Conservation (phyloP, 2,888 invertebrate species). For the Drosophila koepferae region DNA sequence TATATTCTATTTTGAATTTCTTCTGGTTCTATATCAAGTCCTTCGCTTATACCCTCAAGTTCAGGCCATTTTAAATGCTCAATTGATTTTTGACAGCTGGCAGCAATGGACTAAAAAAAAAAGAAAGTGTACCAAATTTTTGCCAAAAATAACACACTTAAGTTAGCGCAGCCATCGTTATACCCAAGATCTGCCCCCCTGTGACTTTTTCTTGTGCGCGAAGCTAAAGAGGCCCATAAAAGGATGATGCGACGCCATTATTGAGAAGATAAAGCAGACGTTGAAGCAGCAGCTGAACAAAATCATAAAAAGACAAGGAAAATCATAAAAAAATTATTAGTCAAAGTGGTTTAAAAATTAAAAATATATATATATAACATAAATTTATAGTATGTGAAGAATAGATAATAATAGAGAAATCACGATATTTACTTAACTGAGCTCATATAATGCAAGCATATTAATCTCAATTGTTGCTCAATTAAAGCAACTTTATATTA, state of each 20-base stretch:
- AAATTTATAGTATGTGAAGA: neutral
- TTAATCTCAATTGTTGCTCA: neutral
- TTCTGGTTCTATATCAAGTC: too few relatives aligned
- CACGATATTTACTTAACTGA: neutral
- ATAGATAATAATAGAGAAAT: neutral
- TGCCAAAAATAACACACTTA: neutral
- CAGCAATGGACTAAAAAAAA: neutral
- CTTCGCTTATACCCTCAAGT: too few relatives aligned
- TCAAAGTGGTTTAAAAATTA: neutral
- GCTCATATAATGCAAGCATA: neutral
- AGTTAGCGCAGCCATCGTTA: neutral
- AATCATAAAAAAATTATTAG: too few relatives aligned
- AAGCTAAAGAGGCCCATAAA: neutral
- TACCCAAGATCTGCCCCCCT: neutral
- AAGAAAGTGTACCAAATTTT: neutral
- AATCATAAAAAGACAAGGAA: neutral
- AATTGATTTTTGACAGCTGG: neutral
- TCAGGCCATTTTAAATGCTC: neutral
- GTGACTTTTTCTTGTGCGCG: neutral
- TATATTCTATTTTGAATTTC: too few relatives aligned
- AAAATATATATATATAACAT: neutral
- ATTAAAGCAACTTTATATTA: neutral
- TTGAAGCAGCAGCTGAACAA: neutral
- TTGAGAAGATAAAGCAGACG: neutral
- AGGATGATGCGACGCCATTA: neutral